These are phyloP conservation scores for Pterobdella sp. DNA, from an alignment of 2,888 invertebrate genomes.

Conservation along the genomic window DNA sequence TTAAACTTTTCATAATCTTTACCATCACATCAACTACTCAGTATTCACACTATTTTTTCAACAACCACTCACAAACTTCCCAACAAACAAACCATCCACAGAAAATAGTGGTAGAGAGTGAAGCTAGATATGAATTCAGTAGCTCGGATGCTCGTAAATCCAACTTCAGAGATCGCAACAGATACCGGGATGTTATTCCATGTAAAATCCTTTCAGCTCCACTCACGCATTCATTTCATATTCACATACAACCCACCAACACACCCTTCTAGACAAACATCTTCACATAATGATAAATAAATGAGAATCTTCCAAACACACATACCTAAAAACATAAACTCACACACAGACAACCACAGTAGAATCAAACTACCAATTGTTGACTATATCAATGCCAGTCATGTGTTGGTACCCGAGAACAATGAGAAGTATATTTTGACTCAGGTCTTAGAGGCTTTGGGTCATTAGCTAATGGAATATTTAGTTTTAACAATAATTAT, in stretches of 20 bases:
- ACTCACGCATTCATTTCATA: background rate
- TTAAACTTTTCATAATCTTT: background rate
- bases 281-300: background rate
- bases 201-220: constrained; percentile 52
- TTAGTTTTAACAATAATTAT: no score
- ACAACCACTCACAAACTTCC: no score
- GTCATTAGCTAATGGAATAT: no score
- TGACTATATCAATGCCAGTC: constrained; percentile 91
- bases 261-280: background rate
- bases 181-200: constrained; percentile 89
- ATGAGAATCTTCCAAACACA: background rate
- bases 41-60: no score
- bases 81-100: no score
- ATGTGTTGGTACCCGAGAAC: constrained; percentile 73
- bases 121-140: constrained; percentile 20
- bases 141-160: constrained; percentile 64
- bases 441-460: constrained; percentile 62
- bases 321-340: background rate
- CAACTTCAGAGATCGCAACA: constrained; percentile 72
- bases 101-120: constrained; percentile 5
- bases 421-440: constrained; percentile 83
- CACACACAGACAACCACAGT: constrained; percentile 67
- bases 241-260: background rate
- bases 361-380: constrained; percentile 60
- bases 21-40: no score